Conservation (phyloP, 2,797 vertebrate genomes). For the Manis crassicaudata region DNA sequence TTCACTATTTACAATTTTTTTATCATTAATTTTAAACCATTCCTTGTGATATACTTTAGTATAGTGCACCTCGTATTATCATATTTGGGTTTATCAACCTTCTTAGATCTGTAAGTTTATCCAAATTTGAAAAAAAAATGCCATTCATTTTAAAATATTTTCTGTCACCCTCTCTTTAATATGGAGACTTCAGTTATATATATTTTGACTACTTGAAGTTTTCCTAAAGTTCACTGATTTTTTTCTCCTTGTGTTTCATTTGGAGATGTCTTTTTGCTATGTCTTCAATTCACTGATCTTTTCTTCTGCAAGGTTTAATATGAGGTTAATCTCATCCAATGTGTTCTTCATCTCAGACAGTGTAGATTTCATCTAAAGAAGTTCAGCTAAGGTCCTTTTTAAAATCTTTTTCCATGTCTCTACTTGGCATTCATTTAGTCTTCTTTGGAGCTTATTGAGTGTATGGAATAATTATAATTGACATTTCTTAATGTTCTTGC, state of each 20-base stretch:
- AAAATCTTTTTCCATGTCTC: neutral
- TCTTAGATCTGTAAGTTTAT: neutral
- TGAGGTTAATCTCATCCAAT: neutral
- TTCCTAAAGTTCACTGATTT: neutral
- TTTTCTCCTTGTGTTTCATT: neutral
- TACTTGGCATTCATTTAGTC: neutral
- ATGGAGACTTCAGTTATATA: neutral
- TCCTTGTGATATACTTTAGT: neutral
- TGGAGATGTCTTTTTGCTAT: neutral
- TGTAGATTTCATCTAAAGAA: neutral
- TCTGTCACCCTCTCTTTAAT: neutral
- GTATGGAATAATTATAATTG: neutral
- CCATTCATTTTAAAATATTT: neutral
- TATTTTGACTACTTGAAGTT: neutral
- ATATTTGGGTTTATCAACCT: neutral
- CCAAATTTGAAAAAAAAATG: neutral
- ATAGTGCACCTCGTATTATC: neutral
- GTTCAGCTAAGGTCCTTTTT: neutral
- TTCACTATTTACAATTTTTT: neutral
- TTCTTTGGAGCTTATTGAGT: neutral
- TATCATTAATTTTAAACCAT: neutral
- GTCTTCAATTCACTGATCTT: neutral
- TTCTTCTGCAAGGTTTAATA: neutral
- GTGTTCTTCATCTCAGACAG: neutral
- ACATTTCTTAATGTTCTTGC: neutral